Evolutionary conservation across 2,113 vertebrate species (phyloP), one percentile per base, ranked within the genome.

Genomic region (Muscicapa adusta): DNA sequence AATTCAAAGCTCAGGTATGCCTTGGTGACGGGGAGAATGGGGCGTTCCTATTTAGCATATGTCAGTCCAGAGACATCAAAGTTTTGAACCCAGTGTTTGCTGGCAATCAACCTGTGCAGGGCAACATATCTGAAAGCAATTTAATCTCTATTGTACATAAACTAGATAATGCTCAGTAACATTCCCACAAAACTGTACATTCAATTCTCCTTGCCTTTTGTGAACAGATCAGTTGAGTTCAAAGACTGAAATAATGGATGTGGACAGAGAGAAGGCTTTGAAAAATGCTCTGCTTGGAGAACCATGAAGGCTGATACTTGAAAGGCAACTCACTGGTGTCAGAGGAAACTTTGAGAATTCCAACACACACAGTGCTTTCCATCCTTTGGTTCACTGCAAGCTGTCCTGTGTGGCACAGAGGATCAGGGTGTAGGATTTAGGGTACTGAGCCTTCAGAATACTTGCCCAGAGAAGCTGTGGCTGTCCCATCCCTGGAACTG

Each of bases 1-100:
- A 93, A 94, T 96, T 97, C 96, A 95, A 83, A 93, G 78, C 96
- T 95, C 97, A 96, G 96, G 96, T 97, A 95, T 92, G 90, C 68
- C 83, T 51, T 72, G 68, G 81, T 95, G 85, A 84, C 26, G 85
- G 88, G 73, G 67, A 51, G 79, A 90, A 85, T 63, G 68, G 78
- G 83, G 91, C 1, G 0, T 88, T 91, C 72, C 43, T 81, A 16
- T 67, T 88, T 26, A 42, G 60, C 42, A 14, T 54, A 3, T n/a
- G 72, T n/a, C 47, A 31, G 19, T 67, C 43, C 63, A 74, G 60
- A 84, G 65, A 72, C 43, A 65, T 76, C 89, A 67, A 68, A 31
- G 87, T 70, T 91, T 83, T 2, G 4, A 63, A 53, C 47, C 60
- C 36, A 28, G 56, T 6, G 7, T 91, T 76, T 83, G 60, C 65